Percentiles rank a stretch among this genome's conserved stretches.
These are phyloP conservation scores for Leucozona laternaria DNA, from an alignment of 2,888 invertebrate species.

Conservation along the genomic window DNA sequence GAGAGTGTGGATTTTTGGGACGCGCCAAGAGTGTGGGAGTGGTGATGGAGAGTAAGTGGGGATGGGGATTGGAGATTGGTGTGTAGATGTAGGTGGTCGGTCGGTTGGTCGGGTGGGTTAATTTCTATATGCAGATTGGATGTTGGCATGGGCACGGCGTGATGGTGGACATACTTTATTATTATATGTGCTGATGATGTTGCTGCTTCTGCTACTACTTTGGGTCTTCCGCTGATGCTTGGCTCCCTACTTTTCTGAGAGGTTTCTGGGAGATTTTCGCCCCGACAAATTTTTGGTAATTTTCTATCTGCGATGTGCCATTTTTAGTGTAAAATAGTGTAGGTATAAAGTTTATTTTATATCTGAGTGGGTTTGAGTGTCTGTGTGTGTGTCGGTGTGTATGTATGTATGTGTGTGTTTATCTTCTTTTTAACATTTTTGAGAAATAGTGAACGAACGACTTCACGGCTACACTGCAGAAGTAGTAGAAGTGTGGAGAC, in stretches of 20 bases:
- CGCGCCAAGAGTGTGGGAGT: conserved; percentile 58
- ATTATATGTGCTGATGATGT: conserved; percentile 62
- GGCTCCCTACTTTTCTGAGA: conserved; percentile 27
- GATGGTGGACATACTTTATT: conserved; percentile 75
- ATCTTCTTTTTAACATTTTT: conserved; percentile 71
- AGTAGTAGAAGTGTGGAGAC: not conserved
- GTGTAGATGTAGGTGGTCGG: not conserved
- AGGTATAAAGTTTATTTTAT: not conserved
- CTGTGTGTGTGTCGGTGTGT: not conserved
- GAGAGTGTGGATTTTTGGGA: conserved; percentile 66
- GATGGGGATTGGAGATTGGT: not conserved
- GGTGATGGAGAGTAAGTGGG: conserved; percentile 30
- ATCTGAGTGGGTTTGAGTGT: not conserved
- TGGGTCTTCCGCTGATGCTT: conserved; percentile 17
- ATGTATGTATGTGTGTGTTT: conserved; percentile 33
- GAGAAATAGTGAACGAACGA: conserved; percentile 70
- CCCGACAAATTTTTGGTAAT: conserved; percentile 71
- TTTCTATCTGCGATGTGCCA: conserved; percentile 67
- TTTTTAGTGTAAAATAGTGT: conserved; percentile 68
- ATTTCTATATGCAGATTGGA: conserved; percentile 12
- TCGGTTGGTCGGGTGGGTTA: not conserved
- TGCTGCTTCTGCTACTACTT: conserved; percentile 9
- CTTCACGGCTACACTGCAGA: conserved; percentile 33
- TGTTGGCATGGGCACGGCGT: conserved; percentile 45
- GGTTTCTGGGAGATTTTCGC: conserved; percentile 42